Evolutionary conservation across 1,140 invertebrate genomes (phyloP).

Genomic region (Leptoteleia sp.): DNA sequence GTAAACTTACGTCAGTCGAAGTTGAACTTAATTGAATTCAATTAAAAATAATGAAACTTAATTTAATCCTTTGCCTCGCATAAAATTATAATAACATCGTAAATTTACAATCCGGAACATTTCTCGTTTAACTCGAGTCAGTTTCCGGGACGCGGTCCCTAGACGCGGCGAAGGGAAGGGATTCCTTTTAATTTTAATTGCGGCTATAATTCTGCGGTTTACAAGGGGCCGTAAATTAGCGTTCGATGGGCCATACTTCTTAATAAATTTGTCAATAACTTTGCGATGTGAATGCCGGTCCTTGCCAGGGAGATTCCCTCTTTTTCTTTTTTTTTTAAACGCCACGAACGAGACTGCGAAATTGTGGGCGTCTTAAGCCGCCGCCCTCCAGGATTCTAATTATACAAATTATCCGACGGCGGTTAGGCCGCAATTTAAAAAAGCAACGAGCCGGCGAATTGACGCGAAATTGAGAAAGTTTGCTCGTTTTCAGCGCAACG

Average conservation of each 20-base stretch:
- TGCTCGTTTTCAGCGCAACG: slow-evolving; percentile 32
- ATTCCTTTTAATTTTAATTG: slow-evolving; percentile 36
- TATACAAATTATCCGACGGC: slow-evolving; percentile 40
- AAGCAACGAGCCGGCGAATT: slow-evolving; percentile 35
- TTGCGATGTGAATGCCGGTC: slow-evolving; percentile 21
- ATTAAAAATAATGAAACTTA: too few species aligned
- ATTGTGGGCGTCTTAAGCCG: slow-evolving; percentile 2
- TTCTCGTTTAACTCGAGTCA: background rate
- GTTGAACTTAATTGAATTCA: too few species aligned
- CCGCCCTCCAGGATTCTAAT: slow-evolving; percentile 20
- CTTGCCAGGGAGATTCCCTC: too few species aligned
- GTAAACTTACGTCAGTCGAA: too few species aligned
- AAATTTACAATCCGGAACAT: too few species aligned
- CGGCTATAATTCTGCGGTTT: slow-evolving; percentile 34
- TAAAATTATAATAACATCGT: too few species aligned
- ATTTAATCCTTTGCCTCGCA: too few species aligned
- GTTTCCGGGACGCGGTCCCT: slow-evolving; percentile 5
- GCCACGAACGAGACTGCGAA: background rate
- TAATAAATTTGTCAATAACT: slow-evolving; percentile 31
- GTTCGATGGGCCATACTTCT: slow-evolving; percentile 12
- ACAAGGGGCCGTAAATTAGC: slow-evolving; percentile 25
- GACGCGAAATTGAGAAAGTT: slow-evolving; percentile 56
- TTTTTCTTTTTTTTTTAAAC: slow-evolving; percentile 1
- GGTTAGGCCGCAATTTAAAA: slow-evolving; percentile 42
- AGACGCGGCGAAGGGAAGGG: slow-evolving; percentile 15